Evolutionary conservation across 2,797 vertebrate species (phyloP).

Genomic region (Hypotaenidia okinawae): DNA sequence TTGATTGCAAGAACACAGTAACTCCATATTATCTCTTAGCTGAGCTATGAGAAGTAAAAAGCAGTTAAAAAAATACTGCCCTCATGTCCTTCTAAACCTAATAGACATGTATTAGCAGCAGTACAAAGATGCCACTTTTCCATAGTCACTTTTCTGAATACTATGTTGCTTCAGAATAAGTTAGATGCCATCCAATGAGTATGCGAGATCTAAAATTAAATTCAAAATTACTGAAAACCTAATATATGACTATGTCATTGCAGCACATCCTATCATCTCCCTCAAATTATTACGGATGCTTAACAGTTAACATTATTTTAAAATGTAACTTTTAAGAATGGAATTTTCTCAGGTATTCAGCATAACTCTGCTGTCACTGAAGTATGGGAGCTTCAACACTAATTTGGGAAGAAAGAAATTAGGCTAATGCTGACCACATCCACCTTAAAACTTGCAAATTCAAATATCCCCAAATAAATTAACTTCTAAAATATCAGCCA

Average conservation of each 20-base stretch:
- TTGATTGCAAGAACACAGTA: neutral
- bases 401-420: no score
- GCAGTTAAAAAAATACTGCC: neutral
- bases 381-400: no score
- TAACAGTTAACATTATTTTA: no score
- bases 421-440: no score
- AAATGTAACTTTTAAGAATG: no score
- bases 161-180: neutral
- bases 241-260: neutral
- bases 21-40: neutral
- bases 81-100: neutral
- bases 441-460: no score
- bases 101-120: neutral
- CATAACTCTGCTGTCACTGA: no score
- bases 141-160: conserved; percentile 5
- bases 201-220: neutral
- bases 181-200: neutral
- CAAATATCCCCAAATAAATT: no score
- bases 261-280: no score
- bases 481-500: no score
- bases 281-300: no score
- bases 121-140: neutral
- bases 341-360: no score
- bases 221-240: neutral
- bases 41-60: neutral